Evolutionary conservation across 2,888 invertebrate genomes (phyloP), one percentile per base, ranked within the genome.

Genomic region (Cyclophora albipunctata): DNA sequence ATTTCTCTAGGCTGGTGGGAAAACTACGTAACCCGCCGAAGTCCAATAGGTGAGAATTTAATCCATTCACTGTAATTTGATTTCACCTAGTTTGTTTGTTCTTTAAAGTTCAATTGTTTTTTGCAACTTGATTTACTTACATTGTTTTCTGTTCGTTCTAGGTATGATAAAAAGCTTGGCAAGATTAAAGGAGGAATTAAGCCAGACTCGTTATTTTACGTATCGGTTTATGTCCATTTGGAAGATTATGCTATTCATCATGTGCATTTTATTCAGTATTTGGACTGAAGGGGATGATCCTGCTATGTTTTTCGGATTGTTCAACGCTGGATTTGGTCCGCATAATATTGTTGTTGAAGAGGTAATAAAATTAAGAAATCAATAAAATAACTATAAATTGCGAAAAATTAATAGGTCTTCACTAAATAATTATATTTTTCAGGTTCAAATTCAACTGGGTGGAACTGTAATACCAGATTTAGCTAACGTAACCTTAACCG

Each of bases 1-100:
- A 94, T 97, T 58, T 98, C 98, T 0, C 91, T 96, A 42, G 96
- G 96, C 34, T 98, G 98, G 97, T 99, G 99, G 99, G 98, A 99
- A 81, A 99, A 99, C 81, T 99, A 96, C 74, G 96, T 98, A 1
- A 95, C 96, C 52, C 91, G 92, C 52, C 92, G 95, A 66, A 97
- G 98, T 51, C 94, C 96, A 0, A 91, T 97, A 57, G 93, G 93
- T 93, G 75, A 81, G 78, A 45, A 49, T 34, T 42, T n/a, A 3
- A 49, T 20, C 4, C 5, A 50, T 20, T 41, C 53, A 54, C 47
- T 54, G 51, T 50, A 40, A 48, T 43, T 42, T 37, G 48, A 51
- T 57, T 51, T 54, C 54, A 45, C 49, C 40, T 7, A 7, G 44
- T 43, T 7, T 45, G 48, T 52, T 37, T 42, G n/a, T 42, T 49